Conservation (phyloP, 2,888 invertebrate genomes). For the Xylota sylvarum region DNA sequence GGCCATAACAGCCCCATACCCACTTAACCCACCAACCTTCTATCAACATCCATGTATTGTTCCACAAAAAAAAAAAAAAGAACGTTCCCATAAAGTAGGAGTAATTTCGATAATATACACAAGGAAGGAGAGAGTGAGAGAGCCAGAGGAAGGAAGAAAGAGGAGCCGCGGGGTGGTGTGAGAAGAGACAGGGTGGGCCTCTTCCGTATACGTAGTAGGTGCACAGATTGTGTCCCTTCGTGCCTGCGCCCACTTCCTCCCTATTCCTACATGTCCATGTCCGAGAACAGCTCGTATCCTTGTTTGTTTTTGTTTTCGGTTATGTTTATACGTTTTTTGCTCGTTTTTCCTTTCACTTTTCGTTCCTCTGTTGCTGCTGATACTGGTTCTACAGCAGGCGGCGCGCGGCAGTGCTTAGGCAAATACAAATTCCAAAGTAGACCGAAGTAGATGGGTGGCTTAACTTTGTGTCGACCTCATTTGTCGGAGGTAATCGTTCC, state of each 20-base stretch:
- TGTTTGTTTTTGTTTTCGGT: constrained; percentile 74
- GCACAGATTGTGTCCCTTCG: constrained; percentile 65
- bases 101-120: constrained; percentile 69
- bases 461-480: constrained; percentile 72
- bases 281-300: constrained; percentile 69
- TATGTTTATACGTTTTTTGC: constrained; percentile 63
- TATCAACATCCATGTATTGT: constrained; percentile 68
- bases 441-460: constrained; percentile 62
- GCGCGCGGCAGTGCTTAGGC: constrained; percentile 56
- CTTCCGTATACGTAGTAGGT: constrained; percentile 49
- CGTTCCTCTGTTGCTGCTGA: constrained; percentile 21
- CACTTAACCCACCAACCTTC: constrained; percentile 46
- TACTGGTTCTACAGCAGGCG: constrained; percentile 2
- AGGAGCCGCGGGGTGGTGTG: constrained; percentile 13
- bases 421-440: constrained; percentile 60
- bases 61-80: constrained; percentile 58
- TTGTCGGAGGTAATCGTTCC: constrained; percentile 72
- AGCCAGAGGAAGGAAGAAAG: constrained; percentile 6
- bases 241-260: constrained; percentile 48
- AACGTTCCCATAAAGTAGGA: constrained; percentile 69
- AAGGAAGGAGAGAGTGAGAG: not conserved
- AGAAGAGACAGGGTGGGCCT: constrained; percentile 39
- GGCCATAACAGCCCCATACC: constrained; percentile 62
- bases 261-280: constrained; percentile 62
- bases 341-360: constrained; percentile 65